These are phyloP conservation scores for Tribolium freemani DNA, from an alignment of 2,888 invertebrate species.

Conservation along the genomic window DNA sequence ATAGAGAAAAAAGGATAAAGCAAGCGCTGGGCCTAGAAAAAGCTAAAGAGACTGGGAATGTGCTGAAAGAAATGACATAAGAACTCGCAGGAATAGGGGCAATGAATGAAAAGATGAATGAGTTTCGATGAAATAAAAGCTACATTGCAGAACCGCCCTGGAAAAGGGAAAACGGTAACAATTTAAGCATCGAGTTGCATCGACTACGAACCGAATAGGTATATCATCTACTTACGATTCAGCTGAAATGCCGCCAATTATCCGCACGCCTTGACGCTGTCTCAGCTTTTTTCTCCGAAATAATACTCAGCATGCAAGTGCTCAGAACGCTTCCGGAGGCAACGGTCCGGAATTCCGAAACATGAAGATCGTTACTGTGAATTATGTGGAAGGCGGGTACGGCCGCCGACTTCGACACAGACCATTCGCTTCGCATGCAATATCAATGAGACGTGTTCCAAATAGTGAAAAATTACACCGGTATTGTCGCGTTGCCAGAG, in stretches of 20 bases:
- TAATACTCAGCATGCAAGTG: conserved; percentile 44
- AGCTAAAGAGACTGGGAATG: background rate
- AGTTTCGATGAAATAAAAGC: conserved; percentile 15
- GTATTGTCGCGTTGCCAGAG: conserved; percentile 26
- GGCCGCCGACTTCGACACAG: conserved; percentile 46
- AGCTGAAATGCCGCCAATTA: conserved; percentile 42
- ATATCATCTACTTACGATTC: conserved; percentile 38
- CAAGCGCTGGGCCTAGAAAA: background rate
- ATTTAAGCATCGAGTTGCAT: background rate
- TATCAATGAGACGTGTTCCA: conserved; percentile 50
- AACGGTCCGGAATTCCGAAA: conserved; percentile 50
- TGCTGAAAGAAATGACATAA: conserved; percentile 11
- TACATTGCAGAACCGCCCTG: background rate
- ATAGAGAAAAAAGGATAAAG: background rate
- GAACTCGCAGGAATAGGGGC: conserved; percentile 19
- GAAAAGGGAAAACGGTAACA: background rate
- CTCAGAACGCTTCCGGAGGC: conserved; percentile 45
- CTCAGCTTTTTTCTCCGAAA: conserved; percentile 46
- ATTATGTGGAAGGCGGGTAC: conserved; percentile 48
- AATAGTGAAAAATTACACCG: conserved; percentile 41
- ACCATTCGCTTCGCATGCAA: conserved; percentile 48
- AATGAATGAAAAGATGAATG: conserved; percentile 28
- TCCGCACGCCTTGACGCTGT: conserved; percentile 44
- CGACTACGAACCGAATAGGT: background rate
- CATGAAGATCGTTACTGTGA: conserved; percentile 53